Evolutionary conservation across 2,888 invertebrate species (phyloP).

Genomic region (Drosophila hawaiiensis): DNA sequence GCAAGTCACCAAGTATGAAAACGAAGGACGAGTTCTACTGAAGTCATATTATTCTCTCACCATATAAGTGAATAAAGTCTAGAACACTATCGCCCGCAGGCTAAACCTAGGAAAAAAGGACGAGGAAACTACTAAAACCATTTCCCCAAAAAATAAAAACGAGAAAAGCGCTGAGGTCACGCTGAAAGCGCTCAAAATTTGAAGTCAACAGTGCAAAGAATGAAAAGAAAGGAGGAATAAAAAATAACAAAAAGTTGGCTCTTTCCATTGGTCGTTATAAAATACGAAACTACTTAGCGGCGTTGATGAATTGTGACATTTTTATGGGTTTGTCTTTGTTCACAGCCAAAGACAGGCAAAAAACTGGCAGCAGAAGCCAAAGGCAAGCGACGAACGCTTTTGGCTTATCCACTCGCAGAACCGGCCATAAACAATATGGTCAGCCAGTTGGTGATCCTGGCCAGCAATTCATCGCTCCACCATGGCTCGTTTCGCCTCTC

Average conservation of each 20-base stretch:
- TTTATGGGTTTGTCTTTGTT: constrained; percentile 78
- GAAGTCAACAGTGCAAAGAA: constrained; percentile 18
- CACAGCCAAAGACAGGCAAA: constrained; percentile 1
- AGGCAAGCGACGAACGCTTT: constrained; percentile 33
- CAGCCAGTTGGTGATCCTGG: constrained; percentile 45
- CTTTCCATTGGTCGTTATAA: constrained; percentile 49
- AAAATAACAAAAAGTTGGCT: constrained; percentile 28
- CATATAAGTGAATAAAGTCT: not conserved
- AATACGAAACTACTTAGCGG: constrained; percentile 76
- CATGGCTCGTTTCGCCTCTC: constrained; percentile 10
- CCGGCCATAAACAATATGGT: constrained; percentile 65
- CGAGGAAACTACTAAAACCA: constrained; percentile 5
- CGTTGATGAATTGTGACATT: constrained; percentile 80
- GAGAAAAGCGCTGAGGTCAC: constrained; percentile 45
- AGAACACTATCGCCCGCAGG: not conserved
- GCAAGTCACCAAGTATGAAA: constrained; percentile 10
- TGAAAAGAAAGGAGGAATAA: constrained; percentile 13
- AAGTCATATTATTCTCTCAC: not conserved
- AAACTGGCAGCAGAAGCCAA: constrained; percentile 2
- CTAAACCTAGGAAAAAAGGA: not conserved
- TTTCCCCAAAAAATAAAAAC: constrained; percentile 19
- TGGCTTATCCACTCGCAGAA: constrained; percentile 58
- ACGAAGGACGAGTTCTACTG: not conserved
- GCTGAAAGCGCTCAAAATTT: constrained; percentile 57
- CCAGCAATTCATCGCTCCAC: constrained; percentile 15